Conservation (phyloP, 1,140 invertebrate genomes). For the Saxidomus purpurata region DNA sequence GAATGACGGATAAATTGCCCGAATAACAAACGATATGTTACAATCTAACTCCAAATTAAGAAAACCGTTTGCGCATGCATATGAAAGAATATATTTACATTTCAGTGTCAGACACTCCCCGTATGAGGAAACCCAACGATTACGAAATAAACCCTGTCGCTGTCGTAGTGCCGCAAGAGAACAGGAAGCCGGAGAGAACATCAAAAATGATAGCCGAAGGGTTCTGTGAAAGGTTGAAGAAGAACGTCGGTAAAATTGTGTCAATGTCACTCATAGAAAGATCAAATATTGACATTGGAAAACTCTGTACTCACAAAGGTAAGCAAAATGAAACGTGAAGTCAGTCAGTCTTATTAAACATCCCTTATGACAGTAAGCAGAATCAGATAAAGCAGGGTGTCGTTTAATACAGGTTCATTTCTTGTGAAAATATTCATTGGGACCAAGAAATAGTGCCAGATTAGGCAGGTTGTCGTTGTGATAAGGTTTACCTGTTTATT, state of each 20-base stretch:
- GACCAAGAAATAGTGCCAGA: too few relatives aligned
- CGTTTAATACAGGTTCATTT: background rate
- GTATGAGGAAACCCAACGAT: background rate
- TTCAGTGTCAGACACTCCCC: too few relatives aligned
- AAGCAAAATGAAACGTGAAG: background rate
- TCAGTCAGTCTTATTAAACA: background rate
- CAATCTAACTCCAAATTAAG: too few relatives aligned
- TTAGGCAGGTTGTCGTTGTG: too few relatives aligned
- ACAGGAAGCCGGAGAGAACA: background rate
- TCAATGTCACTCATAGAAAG: background rate
- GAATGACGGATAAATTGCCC: too few relatives aligned
- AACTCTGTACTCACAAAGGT: constrained; percentile 39
- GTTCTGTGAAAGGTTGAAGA: background rate
- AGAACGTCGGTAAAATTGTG: background rate
- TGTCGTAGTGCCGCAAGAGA: background rate
- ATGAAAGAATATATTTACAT: too few relatives aligned
- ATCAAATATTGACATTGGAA: constrained; percentile 21
- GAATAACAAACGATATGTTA: too few relatives aligned
- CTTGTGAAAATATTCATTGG: too few relatives aligned
- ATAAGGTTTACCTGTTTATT: too few relatives aligned
- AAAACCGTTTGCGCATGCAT: too few relatives aligned
- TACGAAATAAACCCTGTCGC: background rate
- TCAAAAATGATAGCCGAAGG: background rate
- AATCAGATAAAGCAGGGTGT: background rate
- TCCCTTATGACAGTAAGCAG: background rate